A percentile compares a stretch with the other conserved stretches of the same genome.
Evolutionary conservation across 2,113 vertebrate genomes (phyloP).

Genomic region (Eulacestoma nigropectus): DNA sequence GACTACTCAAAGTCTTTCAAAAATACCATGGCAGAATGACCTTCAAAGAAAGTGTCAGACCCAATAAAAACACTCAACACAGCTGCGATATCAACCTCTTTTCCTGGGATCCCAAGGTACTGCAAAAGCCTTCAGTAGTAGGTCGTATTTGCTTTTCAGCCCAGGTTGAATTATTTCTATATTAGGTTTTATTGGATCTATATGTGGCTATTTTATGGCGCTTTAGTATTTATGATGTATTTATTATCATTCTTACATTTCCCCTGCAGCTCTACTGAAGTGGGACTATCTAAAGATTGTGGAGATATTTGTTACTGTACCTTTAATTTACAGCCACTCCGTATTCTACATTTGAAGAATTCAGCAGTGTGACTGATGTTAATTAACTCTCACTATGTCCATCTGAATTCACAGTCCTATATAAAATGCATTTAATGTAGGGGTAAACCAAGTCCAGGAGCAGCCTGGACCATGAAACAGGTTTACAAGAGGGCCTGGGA

Average conservation of each 20-base stretch:
- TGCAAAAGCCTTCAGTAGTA: not conserved
- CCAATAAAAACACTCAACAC: not conserved
- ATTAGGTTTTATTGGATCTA: constrained; percentile 43
- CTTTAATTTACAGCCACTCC: not conserved
- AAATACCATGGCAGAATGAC: not conserved
- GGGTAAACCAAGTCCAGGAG: not conserved
- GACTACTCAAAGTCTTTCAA: not conserved
- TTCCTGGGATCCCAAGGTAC: not conserved
- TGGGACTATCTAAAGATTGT: not conserved
- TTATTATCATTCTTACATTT: constrained; percentile 52
- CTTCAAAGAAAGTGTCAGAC: not conserved
- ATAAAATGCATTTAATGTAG: not conserved
- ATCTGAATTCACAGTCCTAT: not conserved
- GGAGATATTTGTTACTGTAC: not conserved
- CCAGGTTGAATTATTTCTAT: constrained; percentile 46
- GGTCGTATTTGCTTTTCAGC: not conserved
- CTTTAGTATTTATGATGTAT: constrained; percentile 56
- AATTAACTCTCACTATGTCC: not conserved
- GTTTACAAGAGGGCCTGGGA: not conserved
- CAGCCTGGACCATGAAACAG: not conserved
- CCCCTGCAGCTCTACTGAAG: not conserved
- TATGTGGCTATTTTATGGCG: constrained; percentile 40
- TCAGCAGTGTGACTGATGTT: not conserved
- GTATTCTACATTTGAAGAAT: not conserved
- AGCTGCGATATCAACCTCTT: not conserved